Conservation (phyloP, 1,140 invertebrate species). For the Frieseomelitta varia region DNA sequence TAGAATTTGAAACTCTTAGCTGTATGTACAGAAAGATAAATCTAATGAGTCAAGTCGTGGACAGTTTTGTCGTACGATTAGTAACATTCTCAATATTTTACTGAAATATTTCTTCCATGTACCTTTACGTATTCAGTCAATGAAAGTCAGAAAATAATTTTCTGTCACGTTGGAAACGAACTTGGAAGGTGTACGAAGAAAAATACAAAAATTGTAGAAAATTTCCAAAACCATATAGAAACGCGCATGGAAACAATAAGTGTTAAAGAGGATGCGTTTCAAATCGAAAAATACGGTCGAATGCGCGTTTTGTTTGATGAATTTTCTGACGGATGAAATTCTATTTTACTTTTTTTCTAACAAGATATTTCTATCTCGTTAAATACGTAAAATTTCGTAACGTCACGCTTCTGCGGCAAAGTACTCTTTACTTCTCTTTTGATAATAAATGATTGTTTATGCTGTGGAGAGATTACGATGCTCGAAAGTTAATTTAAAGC, state of each 20-base stretch:
- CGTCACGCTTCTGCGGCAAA: not conserved
- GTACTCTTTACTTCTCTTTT: not conserved
- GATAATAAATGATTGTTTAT: too few relatives aligned
- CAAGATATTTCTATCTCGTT: not conserved
- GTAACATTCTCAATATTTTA: not conserved
- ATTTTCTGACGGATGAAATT: not conserved
- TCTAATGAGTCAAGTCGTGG: not conserved
- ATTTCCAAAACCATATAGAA: not conserved
- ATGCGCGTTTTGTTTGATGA: not conserved
- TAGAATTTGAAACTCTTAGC: not conserved
- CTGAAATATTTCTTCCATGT: not conserved
- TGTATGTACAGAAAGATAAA: not conserved
- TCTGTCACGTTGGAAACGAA: not conserved
- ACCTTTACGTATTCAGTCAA: not conserved
- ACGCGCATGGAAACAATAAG: not conserved
- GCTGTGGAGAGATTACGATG: not conserved
- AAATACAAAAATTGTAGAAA: not conserved
- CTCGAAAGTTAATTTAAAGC: slow-evolving; percentile 23
- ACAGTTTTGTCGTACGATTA: not conserved
- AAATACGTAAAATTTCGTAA: not conserved
- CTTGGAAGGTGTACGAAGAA: not conserved
- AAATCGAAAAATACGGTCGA: not conserved
- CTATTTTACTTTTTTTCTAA: not conserved
- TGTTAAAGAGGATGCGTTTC: not conserved
- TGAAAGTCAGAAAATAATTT: not conserved